phyloP scores from a whole-genome alignment of 1,140 invertebrate species.

The Phymastichus coffea region DNA sequence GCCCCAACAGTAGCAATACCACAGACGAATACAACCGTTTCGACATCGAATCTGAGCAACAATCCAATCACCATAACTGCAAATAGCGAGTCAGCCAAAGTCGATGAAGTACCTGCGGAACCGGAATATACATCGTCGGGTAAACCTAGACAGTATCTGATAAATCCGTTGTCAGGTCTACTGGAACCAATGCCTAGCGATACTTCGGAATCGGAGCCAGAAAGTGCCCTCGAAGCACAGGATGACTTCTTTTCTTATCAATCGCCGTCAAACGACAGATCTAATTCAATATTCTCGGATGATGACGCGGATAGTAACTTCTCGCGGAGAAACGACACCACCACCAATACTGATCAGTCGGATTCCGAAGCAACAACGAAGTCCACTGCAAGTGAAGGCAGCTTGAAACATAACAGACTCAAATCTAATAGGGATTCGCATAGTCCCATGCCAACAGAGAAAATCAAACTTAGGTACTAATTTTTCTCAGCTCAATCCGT shows the following conservation, averaged over 20 bases:
- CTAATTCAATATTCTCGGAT: constrained; percentile 64
- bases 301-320: constrained; percentile 61
- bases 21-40: background rate
- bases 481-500: background rate
- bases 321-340: constrained; percentile 56
- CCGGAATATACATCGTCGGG: constrained; percentile 56
- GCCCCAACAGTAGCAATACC: no score
- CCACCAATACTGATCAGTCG: constrained; percentile 62
- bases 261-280: constrained; percentile 58
- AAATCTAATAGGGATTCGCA: constrained; percentile 48
- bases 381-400: constrained; percentile 59
- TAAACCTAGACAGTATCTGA: constrained; percentile 73
- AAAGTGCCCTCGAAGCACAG: constrained; percentile 57
- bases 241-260: constrained; percentile 61
- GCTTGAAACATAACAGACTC: constrained; percentile 52
- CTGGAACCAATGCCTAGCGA: constrained; percentile 79
- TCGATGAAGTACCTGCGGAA: constrained; percentile 37
- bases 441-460: constrained; percentile 65
- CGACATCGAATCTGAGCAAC: constrained; percentile 33
- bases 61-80: constrained; percentile 19
- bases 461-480: constrained; percentile 70
- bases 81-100: constrained; percentile 33
- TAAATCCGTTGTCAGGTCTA: constrained; percentile 84
- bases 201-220: constrained; percentile 55
- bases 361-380: constrained; percentile 64